Evolutionary conservation across 2,113 vertebrate species (phyloP).

Genomic region (Rhynchomys soricoides): DNA sequence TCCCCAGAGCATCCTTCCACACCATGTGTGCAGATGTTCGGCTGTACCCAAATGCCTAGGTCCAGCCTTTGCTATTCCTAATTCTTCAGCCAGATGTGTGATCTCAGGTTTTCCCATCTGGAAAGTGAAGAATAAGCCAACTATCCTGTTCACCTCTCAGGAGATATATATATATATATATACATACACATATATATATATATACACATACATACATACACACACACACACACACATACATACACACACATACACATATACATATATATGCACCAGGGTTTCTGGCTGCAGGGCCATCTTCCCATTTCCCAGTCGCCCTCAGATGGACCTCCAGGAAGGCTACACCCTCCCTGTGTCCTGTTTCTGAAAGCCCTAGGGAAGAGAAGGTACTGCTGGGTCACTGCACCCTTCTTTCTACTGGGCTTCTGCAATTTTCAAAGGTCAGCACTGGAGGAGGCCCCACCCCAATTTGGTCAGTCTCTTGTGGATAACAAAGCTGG

Average conservation of each 20-base stretch:
- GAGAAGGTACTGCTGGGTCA: not conserved
- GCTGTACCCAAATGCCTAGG: not conserved
- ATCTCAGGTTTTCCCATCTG: not conserved
- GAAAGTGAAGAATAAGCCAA: conserved; percentile 33
- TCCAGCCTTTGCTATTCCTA: not conserved
- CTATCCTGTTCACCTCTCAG: not conserved
- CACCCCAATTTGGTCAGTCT: not conserved
- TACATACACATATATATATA: not conserved
- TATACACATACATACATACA: too few species aligned
- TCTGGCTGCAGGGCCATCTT: not conserved
- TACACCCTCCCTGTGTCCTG: not conserved
- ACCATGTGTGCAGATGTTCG: not conserved
- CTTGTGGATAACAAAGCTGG: not conserved
- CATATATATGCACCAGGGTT: not conserved
- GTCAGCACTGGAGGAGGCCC: not conserved
- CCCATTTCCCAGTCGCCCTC: not conserved
- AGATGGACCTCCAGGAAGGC: not conserved
- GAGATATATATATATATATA: not conserved
- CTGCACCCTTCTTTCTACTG: not conserved
- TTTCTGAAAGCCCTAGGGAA: not conserved
- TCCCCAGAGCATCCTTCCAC: not conserved
- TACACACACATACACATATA: too few species aligned
- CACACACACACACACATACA: too few species aligned
- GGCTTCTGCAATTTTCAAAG: not conserved
- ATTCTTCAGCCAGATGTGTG: not conserved